phyloP scores from a whole-genome alignment of 2,888 invertebrate genomes.

The Rhagonycha fulva region DNA sequence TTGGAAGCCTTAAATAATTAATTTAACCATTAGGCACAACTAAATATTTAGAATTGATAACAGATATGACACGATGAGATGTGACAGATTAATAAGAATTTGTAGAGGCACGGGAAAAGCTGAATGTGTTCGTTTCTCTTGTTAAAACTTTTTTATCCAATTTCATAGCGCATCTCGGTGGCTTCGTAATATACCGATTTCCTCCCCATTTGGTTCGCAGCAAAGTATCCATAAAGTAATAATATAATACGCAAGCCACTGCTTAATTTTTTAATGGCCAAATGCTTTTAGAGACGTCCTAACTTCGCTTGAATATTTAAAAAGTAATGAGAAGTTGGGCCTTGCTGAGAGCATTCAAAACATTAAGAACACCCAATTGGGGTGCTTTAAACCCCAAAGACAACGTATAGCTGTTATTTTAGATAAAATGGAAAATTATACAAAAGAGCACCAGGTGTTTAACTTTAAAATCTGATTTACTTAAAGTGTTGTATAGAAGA shows the following conservation, averaged over 20 bases:
- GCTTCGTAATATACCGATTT: constrained; percentile 44
- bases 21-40: too few species aligned
- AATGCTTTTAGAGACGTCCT: constrained; percentile 66
- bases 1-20: too few species aligned
- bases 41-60: too few species aligned
- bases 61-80: too few species aligned
- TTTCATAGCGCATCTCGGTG: constrained; percentile 22
- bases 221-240: constrained; percentile 57
- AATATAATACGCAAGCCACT: constrained; percentile 54
- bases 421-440: constrained; percentile 39
- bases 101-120: neutral
- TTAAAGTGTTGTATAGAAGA: constrained; percentile 18
- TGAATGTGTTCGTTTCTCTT: constrained; percentile 23
- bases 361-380: constrained; percentile 49
- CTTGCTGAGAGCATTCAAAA: constrained; percentile 40
- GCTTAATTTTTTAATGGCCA: constrained; percentile 66
- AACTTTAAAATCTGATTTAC: constrained; percentile 43
- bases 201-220: constrained; percentile 52
- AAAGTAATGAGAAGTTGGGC: constrained; percentile 51
- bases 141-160: constrained; percentile 29
- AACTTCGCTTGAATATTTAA: constrained; percentile 55
- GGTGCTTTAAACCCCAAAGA: constrained; percentile 45
- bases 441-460: constrained; percentile 41
- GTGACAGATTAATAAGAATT: neutral
- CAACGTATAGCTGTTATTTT: constrained; percentile 49